A percentile compares a stretch with the other conserved stretches of the same genome.
phyloP scores from a whole-genome alignment of 2,113 vertebrate genomes.

The Chroicocephalus ridibundus region DNA sequence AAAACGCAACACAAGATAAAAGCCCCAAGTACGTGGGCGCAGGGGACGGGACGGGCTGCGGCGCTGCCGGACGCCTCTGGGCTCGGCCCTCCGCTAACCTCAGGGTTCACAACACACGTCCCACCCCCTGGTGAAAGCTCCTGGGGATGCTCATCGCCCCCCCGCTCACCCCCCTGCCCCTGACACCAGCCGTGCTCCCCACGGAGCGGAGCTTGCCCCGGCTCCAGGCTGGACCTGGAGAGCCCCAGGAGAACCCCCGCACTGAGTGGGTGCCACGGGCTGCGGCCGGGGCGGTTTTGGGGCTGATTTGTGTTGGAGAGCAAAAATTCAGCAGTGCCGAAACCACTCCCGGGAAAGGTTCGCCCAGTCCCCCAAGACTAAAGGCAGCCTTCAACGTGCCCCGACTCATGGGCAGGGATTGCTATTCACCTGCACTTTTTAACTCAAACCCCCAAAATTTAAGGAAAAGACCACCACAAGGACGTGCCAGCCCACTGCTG shows the following conservation, averaged over 20 bases:
- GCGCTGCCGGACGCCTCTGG: background rate
- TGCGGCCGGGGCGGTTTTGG: accelerated
- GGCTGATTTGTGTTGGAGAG: background rate
- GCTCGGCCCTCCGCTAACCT: background rate
- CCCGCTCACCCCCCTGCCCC: no score
- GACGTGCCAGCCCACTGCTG: accelerated
- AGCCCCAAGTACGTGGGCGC: background rate
- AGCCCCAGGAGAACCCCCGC: background rate
- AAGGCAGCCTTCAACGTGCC: background rate
- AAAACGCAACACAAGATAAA: background rate
- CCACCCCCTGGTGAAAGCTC: background rate
- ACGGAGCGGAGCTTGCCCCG: accelerated
- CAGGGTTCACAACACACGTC: background rate
- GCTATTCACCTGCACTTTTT: accelerated
- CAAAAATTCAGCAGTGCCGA: background rate
- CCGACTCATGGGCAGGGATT: accelerated
- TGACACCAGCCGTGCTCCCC: accelerated
- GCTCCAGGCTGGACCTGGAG: accelerated
- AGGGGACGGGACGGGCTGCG: background rate
- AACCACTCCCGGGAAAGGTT: background rate
- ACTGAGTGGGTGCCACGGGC: accelerated
- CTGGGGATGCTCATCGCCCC: background rate
- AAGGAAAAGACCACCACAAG: background rate
- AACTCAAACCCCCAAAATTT: background rate
- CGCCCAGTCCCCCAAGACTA: background rate